These are phyloP conservation scores for Oceanodroma tethys DNA, from an alignment of 2,113 vertebrate genomes.

Conservation along the genomic window DNA sequence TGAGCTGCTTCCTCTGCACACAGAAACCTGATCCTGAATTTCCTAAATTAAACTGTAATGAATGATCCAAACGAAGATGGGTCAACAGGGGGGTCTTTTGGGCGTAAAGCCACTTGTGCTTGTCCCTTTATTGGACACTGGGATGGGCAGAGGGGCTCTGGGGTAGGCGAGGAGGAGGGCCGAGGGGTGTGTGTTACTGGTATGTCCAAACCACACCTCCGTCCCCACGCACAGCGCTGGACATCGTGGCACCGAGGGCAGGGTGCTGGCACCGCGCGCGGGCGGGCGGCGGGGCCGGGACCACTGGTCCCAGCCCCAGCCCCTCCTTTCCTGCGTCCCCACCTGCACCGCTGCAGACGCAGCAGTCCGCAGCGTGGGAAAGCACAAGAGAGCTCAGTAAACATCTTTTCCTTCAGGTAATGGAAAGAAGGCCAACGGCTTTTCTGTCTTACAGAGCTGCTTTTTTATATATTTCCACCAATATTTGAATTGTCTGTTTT, in stretches of 20 bases:
- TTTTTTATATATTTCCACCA: not conserved
- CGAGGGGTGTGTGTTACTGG: not conserved
- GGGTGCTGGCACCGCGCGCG: accelerated
- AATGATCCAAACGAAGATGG: accelerated
- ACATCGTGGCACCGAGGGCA: accelerated
- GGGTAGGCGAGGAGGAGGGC: not conserved
- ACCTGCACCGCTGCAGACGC: accelerated
- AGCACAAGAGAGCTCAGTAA: not conserved
- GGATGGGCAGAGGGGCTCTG: not conserved
- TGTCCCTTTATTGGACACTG: not conserved
- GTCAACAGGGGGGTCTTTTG: not conserved
- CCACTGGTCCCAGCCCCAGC: not conserved
- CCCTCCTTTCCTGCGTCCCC: not conserved
- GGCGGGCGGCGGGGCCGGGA: accelerated
- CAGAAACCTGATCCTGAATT: not conserved
- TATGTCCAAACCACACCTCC: no score
- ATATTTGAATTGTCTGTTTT: not conserved
- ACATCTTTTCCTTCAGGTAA: not conserved
- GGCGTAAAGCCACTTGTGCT: not conserved
- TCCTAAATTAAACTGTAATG: not conserved
- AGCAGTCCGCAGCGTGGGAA: not conserved
- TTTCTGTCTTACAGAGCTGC: not conserved
- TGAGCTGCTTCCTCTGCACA: not conserved
- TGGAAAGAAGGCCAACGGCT: not conserved
- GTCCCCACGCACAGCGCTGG: not conserved